These are phyloP conservation scores for Palythoa grandis DNA, from an alignment of 92 coral and sea anemone genomes.

Conservation along the genomic window DNA sequence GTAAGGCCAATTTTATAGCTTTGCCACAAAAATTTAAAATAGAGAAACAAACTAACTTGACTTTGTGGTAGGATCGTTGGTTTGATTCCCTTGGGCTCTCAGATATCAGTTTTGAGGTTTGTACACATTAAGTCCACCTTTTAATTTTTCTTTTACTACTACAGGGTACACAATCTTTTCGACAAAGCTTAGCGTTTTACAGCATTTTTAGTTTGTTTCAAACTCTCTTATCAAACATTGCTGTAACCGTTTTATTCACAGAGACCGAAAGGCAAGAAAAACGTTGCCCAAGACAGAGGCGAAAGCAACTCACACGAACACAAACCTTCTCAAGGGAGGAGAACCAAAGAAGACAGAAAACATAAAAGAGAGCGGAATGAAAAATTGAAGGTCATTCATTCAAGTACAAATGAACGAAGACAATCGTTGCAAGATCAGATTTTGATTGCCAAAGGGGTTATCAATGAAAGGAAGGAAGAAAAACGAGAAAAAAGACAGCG, in stretches of 20 bases:
- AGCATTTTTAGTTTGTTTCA: neutral
- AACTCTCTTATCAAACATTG: neutral
- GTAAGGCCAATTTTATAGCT: neutral
- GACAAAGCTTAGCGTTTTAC: no score
- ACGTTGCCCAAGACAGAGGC: neutral
- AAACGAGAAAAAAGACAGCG: neutral
- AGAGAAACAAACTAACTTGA: no score
- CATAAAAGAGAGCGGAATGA: neutral
- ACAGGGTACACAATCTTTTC: neutral
- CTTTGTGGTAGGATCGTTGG: no score
- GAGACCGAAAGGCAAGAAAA: neutral
- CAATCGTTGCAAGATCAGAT: constrained; percentile 21
- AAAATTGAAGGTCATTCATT: constrained; percentile 23
- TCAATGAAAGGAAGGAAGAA: constrained; percentile 6
- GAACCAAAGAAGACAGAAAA: neutral
- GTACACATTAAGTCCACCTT: no score
- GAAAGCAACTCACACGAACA: neutral
- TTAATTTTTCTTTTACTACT: no score
- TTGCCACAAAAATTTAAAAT: neutral
- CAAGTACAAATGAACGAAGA: neutral
- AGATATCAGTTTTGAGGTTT: no score
- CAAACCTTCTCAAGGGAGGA: neutral
- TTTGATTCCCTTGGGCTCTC: no score
- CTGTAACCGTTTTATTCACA: neutral
- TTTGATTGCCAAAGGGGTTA: neutral